A percentile compares a stretch with the other conserved stretches of the same genome.
These are phyloP conservation scores for Uropetala carovei DNA, from an alignment of 2,888 invertebrate genomes.

Conservation along the genomic window DNA sequence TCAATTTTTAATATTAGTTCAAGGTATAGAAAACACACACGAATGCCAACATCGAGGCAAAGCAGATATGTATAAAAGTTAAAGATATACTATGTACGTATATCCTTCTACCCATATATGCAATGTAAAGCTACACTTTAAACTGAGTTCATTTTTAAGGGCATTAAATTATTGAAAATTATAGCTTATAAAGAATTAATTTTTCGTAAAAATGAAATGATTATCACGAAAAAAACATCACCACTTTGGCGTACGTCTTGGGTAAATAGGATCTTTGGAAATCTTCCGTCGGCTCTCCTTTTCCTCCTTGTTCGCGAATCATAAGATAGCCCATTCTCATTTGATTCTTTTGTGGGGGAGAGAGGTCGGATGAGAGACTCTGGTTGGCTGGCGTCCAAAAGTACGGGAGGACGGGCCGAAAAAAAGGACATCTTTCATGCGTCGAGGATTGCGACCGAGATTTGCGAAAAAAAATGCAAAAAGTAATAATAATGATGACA, in stretches of 20 bases:
- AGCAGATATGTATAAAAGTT: no score
- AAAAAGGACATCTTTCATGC: not conserved
- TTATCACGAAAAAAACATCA: no score
- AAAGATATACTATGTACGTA: no score
- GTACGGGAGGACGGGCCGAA: not conserved
- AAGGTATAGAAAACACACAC: no score
- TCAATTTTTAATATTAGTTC: no score
- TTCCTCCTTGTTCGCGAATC: not conserved
- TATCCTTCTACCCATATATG: no score
- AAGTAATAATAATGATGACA: not conserved
- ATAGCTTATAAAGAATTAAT: no score
- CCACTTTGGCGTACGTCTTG: not conserved
- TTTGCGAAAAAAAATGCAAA: not conserved
- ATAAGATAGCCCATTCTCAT: slow-evolving; percentile 9
- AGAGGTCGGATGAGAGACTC: not conserved
- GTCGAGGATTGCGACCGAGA: not conserved
- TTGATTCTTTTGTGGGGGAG: not conserved
- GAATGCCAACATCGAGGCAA: no score
- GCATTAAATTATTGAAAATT: no score
- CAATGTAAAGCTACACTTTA: no score
- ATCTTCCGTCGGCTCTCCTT: not conserved
- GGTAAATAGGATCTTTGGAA: not conserved
- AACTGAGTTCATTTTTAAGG: no score
- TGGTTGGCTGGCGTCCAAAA: slow-evolving; percentile 9
- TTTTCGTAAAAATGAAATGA: no score